Base-by-base conservation (phyloP, 1,140 invertebrate genomes). In the Lasioglossum albipes region DNA sequence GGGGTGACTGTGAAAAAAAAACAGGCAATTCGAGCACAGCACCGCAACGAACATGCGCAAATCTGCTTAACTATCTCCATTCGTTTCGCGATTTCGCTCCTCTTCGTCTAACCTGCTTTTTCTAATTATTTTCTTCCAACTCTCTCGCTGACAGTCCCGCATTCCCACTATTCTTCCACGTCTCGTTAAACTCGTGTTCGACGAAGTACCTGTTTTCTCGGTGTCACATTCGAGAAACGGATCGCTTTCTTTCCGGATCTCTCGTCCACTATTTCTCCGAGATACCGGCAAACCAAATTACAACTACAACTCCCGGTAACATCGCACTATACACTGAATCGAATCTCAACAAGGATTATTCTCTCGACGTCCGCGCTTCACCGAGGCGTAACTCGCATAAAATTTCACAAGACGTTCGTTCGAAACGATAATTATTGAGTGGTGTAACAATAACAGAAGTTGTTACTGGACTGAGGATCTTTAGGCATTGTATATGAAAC, bases 21-120 rank as follows among this genome's bases (percentile, higher is more conserved):
- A 87, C 84, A 88, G 84, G 81, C 83, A 88, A 83, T 88, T 89
- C 85, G 84, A 85, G 83, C 82, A 87, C 66, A 36, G 36, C 1
- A 36, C 36, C 36, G 36, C 36, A 36, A 36, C 36, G 36, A 5
- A 36, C 36, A 5, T 36, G 36, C 5, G 36, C 1, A 36, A 36
- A 36, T 36, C 2, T 36, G 36, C 36, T 36, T 36, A 36, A 36
- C 36, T 2, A 36, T 36, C 36, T 36, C 36, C 36, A 36, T 36
- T 36, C 36, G 36, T 36, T 5, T 3, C 36, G 36, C 3, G 36
- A 36, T 36, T 36, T 36, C 36, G 36, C 5, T 36, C 36, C 36
- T 1, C 36, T 3, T 3, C 3, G 36, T 59, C 77, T 84, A 84
- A 66, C 82, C 74, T 49, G 65, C 85, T 77, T 62, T 22, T 45